Evolutionary conservation across 2,888 invertebrate species (phyloP).

Genomic region (Alcis repandata): DNA sequence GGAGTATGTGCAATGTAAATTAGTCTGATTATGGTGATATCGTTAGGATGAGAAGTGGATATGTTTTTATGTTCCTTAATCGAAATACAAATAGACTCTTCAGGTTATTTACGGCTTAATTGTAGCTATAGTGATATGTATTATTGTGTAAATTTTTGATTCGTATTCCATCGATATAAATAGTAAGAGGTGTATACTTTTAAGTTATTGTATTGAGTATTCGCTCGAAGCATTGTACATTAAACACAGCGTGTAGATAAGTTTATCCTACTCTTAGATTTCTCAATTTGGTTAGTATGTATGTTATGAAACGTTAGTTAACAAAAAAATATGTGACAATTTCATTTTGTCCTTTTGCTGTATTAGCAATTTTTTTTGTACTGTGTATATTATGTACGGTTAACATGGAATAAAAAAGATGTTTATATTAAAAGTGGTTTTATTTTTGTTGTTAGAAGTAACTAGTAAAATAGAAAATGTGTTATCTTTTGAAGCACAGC

Average conservation of each 20-base stretch:
- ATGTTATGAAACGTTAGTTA: conserved; percentile 80
- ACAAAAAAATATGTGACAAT: conserved; percentile 79
- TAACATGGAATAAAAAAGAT: conserved; percentile 88
- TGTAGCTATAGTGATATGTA: conserved; percentile 85
- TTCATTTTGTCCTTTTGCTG: conserved; percentile 85
- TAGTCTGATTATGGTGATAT: conserved; percentile 86
- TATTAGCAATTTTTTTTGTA: conserved; percentile 91
- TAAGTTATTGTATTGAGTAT: conserved; percentile 85
- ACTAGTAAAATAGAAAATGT: too few relatives aligned
- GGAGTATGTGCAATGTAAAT: conserved; percentile 84
- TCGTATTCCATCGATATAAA: conserved; percentile 87
- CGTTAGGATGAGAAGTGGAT: conserved; percentile 78
- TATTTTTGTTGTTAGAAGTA: conserved; percentile 19
- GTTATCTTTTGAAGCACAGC: too few relatives aligned
- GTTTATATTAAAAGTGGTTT: conserved; percentile 80
- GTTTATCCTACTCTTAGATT: conserved; percentile 85
- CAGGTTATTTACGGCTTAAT: conserved; percentile 83
- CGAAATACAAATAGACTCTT: conserved; percentile 86
- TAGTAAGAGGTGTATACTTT: conserved; percentile 84
- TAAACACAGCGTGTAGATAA: conserved; percentile 85
- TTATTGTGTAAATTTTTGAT: conserved; percentile 86
- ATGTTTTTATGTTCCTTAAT: conserved; percentile 86
- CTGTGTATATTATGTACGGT: conserved; percentile 94
- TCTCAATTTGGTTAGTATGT: conserved; percentile 83
- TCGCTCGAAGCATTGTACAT: conserved; percentile 86